These are phyloP conservation scores for Diachasmimorpha longicaudata DNA, from an alignment of 1,140 invertebrate genomes.

Conservation along the genomic window DNA sequence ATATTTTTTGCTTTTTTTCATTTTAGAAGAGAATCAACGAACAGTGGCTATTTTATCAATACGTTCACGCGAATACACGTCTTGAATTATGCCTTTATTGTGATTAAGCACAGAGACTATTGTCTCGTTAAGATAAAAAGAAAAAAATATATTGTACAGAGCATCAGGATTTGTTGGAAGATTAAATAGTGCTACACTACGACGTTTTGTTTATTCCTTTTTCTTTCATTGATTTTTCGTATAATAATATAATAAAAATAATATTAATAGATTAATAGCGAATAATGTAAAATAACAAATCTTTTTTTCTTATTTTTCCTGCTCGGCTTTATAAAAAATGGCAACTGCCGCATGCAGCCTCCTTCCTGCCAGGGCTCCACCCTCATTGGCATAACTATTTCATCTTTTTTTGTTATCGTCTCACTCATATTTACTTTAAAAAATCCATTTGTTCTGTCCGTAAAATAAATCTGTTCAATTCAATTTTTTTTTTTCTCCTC, in stretches of 20 bases:
- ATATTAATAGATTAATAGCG: slow-evolving; percentile 25
- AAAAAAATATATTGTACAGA: not conserved
- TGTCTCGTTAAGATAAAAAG: slow-evolving; percentile 7
- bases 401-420: not conserved
- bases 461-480: not conserved
- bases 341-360: slow-evolving; percentile 29
- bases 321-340: slow-evolving; percentile 24
- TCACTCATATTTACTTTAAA: not conserved
- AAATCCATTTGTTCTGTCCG: not conserved
- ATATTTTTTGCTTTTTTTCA: not conserved
- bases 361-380: slow-evolving; percentile 27
- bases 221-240: slow-evolving; percentile 15
- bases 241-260: slow-evolving; percentile 27
- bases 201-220: slow-evolving; percentile 21
- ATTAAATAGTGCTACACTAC: not conserved
- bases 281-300: slow-evolving; percentile 31
- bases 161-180: not conserved
- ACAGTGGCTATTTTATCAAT: not conserved
- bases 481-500: not conserved
- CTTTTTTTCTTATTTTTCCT: slow-evolving; percentile 9
- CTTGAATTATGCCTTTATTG: slow-evolving; percentile 19
- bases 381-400: slow-evolving; percentile 21
- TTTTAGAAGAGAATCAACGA: not conserved
- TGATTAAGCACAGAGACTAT: slow-evolving; percentile 8
- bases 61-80: not conserved